Conservation (phyloP, 35 echinoderm and acorn worm species). For the Ophioderma brevispina region DNA sequence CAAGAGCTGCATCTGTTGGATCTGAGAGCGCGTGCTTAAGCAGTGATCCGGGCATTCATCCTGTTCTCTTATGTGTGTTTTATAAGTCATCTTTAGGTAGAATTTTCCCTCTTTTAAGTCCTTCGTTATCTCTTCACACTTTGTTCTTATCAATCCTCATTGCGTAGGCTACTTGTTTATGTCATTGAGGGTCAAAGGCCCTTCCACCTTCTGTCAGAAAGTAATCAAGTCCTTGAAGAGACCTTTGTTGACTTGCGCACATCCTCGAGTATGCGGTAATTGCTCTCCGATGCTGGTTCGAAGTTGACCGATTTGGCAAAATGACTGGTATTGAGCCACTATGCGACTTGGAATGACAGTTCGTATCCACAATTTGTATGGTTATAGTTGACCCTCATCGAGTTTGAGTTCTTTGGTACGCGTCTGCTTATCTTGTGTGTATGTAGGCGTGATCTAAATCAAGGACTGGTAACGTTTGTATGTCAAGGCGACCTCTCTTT, state of each 20-base stretch:
- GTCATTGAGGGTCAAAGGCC: slow-evolving; percentile 21
- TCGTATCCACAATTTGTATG: neutral
- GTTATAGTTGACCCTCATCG: neutral
- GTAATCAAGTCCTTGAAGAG: slow-evolving; percentile 24
- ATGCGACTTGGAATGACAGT: slow-evolving; percentile 31
- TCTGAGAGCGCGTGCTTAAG: slow-evolving; percentile 10
- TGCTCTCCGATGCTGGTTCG: slow-evolving; percentile 2
- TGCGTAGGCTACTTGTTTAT: neutral
- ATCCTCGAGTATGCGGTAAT: neutral
- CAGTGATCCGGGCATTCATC: slow-evolving; percentile 32
- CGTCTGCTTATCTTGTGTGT: neutral
- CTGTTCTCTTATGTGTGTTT: neutral
- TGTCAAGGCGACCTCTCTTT: neutral
- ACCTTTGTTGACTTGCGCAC: slow-evolving; percentile 20
- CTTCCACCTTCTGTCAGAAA: slow-evolving; percentile 4
- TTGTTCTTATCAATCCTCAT: neutral
- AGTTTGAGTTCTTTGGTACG: neutral
- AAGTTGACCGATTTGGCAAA: slow-evolving; percentile 21
- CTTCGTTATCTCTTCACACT: neutral
- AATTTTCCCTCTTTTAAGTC: neutral
- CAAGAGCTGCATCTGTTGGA: neutral
- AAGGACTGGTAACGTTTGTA: neutral
- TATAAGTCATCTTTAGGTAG: slow-evolving; percentile 11
- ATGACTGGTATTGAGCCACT: slow-evolving; percentile 8
- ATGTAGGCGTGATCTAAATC: slow-evolving; percentile 11